phyloP scores from a whole-genome alignment of 2,888 invertebrate species.

The Dynastes tityus region DNA sequence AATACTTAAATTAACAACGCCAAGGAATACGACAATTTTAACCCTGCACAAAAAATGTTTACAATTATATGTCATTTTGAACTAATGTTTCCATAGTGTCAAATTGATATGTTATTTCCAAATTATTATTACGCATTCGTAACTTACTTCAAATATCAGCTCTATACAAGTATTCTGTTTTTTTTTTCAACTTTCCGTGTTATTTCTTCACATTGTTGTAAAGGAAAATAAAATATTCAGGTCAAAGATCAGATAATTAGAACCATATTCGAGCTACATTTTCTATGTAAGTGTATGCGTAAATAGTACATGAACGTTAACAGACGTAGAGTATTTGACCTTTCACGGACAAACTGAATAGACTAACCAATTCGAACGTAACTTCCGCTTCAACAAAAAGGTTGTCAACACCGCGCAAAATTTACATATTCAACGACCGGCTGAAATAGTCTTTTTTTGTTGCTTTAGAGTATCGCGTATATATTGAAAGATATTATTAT shows the following conservation, averaged over 20 bases:
- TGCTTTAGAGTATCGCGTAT: no score
- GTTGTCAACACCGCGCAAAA: slow-evolving; percentile 35
- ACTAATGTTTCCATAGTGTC: no score
- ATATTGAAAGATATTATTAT: neutral
- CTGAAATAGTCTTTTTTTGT: slow-evolving; percentile 20
- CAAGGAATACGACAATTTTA: no score
- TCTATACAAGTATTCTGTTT: no score
- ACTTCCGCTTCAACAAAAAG: slow-evolving; percentile 41
- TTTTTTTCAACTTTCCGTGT: neutral
- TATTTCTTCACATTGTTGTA: neutral
- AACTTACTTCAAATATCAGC: no score
- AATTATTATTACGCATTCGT: no score
- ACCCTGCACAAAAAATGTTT: no score
- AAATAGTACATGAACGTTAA: slow-evolving; percentile 5
- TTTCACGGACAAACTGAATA: slow-evolving; percentile 43
- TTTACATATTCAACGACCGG: slow-evolving; percentile 31
- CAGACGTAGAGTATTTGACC: slow-evolving; percentile 43
- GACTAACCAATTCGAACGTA: slow-evolving; percentile 27
- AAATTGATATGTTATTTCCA: no score
- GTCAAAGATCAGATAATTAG: slow-evolving; percentile 44
- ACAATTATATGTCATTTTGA: no score
- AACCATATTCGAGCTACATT: slow-evolving; percentile 16
- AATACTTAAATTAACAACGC: no score
- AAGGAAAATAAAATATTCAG: slow-evolving; percentile 15
- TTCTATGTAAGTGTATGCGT: neutral